Evolutionary conservation across 2,888 invertebrate species (phyloP).

Genomic region (Ectropis crepuscularia): DNA sequence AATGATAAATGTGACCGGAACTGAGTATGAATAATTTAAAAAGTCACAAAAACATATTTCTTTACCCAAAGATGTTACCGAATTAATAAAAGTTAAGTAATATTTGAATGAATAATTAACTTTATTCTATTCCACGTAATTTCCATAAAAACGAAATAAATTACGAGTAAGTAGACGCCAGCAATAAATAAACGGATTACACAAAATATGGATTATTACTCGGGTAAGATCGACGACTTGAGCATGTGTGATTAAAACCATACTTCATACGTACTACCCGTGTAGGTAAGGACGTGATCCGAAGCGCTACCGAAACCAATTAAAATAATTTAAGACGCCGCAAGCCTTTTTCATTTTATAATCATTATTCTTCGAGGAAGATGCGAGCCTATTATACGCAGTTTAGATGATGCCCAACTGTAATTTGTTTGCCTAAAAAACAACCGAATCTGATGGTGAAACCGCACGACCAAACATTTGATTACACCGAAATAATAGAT

Average conservation of each 20-base stretch:
- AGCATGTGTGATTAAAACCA: conserved; percentile 19
- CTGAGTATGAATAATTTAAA: background rate
- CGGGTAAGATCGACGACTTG: conserved; percentile 4
- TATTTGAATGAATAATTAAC: background rate
- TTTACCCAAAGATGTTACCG: background rate
- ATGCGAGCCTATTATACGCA: conserved; percentile 79
- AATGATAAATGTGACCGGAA: background rate
- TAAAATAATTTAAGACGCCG: conserved; percentile 84
- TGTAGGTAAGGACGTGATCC: conserved; percentile 61
- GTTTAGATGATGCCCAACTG: conserved; percentile 75
- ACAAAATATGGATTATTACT: conserved; percentile 42
- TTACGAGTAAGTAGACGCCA: conserved; percentile 28
- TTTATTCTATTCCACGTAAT: conserved; percentile 7
- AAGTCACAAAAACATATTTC: background rate
- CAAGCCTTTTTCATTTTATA: conserved; percentile 81
- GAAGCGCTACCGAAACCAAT: conserved; percentile 84
- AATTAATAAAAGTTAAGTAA: background rate
- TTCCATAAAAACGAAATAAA: conserved; percentile 26
- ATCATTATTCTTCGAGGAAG: conserved; percentile 79
- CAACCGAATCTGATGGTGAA: conserved; percentile 33
- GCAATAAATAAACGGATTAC: conserved; percentile 54
- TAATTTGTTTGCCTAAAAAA: conserved; percentile 71
- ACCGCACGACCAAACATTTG: conserved; percentile 38
- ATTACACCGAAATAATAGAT: conserved; percentile 36
- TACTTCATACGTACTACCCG: conserved; percentile 41